Evolutionary conservation across 2,888 invertebrate genomes (phyloP), one percentile per base, ranked within the genome.

Genomic region (Tethea ocularis): DNA sequence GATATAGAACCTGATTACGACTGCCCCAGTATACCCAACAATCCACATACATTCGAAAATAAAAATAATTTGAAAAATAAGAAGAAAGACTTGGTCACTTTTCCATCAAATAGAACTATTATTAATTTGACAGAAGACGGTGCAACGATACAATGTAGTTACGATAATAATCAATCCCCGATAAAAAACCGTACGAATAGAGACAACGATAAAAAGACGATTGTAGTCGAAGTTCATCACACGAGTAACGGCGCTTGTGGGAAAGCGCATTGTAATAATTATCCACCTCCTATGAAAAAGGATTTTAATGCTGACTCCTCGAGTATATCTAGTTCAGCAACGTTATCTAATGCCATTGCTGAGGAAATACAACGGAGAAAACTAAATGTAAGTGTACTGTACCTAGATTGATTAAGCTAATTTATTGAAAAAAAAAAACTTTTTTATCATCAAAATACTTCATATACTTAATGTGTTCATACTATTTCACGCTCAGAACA

Each of bases 161-260:
- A 93, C 68, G 90, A 93, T 54, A 91, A 90, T 61, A 91, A 91
- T 60, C 83, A 87, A 57, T 76, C 86, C n/a, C 87, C 88, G 71
- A 91, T 84, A 69, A 93, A 87, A 67, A 88, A 83, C 57, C 82
- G 82, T 66, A 80, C 75, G 53, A 89, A 84, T 64, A 83, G 86
- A 66, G 87, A 87, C 59, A 87, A 77, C 63, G 91, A 93, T 26
- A 92, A 93, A 62, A 96, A 96, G 84, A 95, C 95, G 22, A 95
- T 96, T 60, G 95, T 96, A 24, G 96, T 96, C 10, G 96, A 97
- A 84, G 96, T 96, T n/a, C 96, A 96, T 62, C 91, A 93, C 61
- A 85, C 84, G 51, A 88, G 83, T 62, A 78, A 80, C 5, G 71
- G 84, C 13, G 67, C 82, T 0, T 89, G 89, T 69, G 82, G 81